Percentiles rank a stretch among this genome's conserved stretches.
Evolutionary conservation across 2,888 invertebrate genomes (phyloP).

Genomic region (Noctua janthina): DNA sequence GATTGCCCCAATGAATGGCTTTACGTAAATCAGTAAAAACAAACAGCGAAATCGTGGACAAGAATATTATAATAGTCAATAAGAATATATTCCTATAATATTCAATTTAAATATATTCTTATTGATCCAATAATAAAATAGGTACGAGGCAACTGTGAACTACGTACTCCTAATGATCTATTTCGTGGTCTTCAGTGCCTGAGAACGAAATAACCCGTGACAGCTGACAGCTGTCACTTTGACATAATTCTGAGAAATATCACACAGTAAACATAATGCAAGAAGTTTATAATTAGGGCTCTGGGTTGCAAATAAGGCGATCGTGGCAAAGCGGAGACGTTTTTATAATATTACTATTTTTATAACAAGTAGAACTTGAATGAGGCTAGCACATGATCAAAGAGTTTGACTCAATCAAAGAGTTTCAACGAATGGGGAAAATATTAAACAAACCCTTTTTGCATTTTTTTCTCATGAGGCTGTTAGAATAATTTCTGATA

Average conservation of each 20-base stretch:
- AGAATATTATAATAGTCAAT: not conserved
- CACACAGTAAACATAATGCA: not conserved
- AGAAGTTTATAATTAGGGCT: not conserved
- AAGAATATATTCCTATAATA: not conserved
- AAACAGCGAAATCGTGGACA: not conserved
- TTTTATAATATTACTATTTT: not conserved
- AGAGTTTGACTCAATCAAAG: not conserved
- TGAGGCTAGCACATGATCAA: not conserved
- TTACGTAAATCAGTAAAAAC: not conserved
- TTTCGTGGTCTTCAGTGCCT: not conserved
- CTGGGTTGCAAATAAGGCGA: not conserved
- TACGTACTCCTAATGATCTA: not conserved
- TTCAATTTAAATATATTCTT: not conserved
- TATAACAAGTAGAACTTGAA: not conserved
- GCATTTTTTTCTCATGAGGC: not conserved
- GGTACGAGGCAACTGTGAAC: not conserved
- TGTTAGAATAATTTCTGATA: not conserved
- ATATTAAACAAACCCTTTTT: not conserved
- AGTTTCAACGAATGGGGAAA: not conserved
- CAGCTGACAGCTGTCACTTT: slow-evolving; percentile 7
- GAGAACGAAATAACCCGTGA: not conserved
- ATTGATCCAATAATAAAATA: not conserved
- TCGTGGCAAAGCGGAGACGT: not conserved
- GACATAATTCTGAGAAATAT: not conserved
- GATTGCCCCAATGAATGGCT: not conserved